These are phyloP conservation scores for Cephus spinipes DNA, from an alignment of 2,888 invertebrate species.

Conservation along the genomic window DNA sequence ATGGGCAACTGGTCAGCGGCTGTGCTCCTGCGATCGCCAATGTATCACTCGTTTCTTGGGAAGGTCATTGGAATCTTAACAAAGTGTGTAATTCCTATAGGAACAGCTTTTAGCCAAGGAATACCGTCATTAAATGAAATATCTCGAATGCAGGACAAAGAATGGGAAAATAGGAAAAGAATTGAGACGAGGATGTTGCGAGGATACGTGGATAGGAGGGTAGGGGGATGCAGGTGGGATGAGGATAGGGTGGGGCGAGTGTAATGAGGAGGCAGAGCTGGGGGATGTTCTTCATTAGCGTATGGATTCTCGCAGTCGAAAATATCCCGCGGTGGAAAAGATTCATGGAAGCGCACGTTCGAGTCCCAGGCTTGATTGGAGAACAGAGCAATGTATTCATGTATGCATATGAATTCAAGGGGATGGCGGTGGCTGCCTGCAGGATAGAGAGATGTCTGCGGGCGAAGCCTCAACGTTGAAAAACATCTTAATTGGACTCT, in stretches of 20 bases:
- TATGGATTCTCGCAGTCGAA: constrained; percentile 16
- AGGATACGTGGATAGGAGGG: too few species aligned
- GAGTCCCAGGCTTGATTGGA: constrained; percentile 18
- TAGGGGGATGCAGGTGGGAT: too few species aligned
- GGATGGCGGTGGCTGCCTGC: constrained; percentile 31
- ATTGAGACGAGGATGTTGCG: too few species aligned
- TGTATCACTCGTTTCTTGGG: too few species aligned
- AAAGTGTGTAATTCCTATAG: too few species aligned
- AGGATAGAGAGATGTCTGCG: constrained; percentile 46
- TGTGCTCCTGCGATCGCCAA: too few species aligned
- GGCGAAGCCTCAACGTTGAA: constrained; percentile 42
- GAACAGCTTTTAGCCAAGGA: too few species aligned
- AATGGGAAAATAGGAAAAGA: too few species aligned
- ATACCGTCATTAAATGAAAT: too few species aligned
- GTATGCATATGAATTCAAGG: constrained; percentile 64
- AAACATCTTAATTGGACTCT: constrained; percentile 61
- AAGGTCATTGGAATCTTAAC: too few species aligned
- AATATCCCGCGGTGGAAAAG: constrained; percentile 20
- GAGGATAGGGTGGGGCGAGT: not conserved
- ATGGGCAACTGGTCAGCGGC: too few species aligned
- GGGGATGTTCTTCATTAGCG: constrained; percentile 21
- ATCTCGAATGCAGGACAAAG: too few species aligned
- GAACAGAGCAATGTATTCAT: constrained; percentile 63
- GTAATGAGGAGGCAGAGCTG: not conserved
- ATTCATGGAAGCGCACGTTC: constrained; percentile 4